phyloP scores from a whole-genome alignment of 2,113 vertebrate genomes.

The Anoura caudifer region DNA sequence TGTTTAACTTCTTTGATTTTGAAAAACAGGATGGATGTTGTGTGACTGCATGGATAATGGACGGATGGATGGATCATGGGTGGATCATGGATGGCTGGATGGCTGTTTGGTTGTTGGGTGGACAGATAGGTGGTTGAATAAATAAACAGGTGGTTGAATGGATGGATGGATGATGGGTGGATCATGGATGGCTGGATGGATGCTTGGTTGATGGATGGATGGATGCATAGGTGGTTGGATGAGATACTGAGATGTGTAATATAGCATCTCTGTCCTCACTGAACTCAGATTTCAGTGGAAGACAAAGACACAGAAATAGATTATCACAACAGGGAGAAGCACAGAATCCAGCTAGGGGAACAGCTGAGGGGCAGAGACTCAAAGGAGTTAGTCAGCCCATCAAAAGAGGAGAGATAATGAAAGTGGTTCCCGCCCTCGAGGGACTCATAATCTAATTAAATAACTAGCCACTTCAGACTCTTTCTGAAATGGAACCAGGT shows the following conservation, averaged over 20 bases:
- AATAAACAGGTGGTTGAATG: neutral
- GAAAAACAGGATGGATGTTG: neutral
- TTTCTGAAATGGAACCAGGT: conserved; percentile 30
- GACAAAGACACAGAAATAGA: neutral
- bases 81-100: neutral
- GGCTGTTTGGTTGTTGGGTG: neutral
- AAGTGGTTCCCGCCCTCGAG: conserved; percentile 24
- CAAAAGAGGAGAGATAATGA: neutral
- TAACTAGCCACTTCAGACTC: conserved; percentile 14
- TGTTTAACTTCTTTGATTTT: neutral
- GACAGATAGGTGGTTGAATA: too few relatives aligned
- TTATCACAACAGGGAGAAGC: neutral
- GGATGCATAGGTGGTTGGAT: neutral
- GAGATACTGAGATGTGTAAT: neutral
- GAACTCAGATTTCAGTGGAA: neutral
- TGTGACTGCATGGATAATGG: neutral
- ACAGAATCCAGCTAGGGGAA: neutral
- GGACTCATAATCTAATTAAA: conserved; percentile 39
- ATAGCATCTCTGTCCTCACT: neutral
- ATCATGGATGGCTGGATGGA: neutral
- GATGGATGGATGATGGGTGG: neutral
- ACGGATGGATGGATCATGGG: neutral
- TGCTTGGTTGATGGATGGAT: neutral
- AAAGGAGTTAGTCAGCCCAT: neutral
- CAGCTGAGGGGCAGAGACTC: fast-evolving